Base-by-base conservation (phyloP, 2,888 invertebrate species). In the Melieria crassipennis region DNA sequence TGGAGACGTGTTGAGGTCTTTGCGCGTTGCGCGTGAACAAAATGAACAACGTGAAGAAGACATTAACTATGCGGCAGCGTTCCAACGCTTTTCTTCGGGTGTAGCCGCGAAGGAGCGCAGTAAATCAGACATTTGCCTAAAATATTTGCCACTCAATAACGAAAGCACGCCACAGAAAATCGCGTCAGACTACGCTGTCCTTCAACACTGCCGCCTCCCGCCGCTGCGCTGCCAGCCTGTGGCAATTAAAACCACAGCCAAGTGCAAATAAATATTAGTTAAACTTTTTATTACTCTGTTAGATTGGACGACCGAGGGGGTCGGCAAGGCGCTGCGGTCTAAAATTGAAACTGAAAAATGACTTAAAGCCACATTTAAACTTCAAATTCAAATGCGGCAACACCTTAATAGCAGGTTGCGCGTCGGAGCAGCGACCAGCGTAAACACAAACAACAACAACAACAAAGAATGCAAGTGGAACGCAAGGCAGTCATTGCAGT, bases 221-320 rank as follows among this genome's bases (percentile, higher is more conserved):
- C 58, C 10, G 42, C 58, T 9, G 11, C 30, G n/a, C 16, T 11
- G 4, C 48, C 30, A 30, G 30, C 30, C 30, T 2, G 30, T 30
- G 30, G 30, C 30, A 30, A 30, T 30, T 30, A 30, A 30, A 30
- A n/a, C 48, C 52, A 57, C 66, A 16, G 42, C 46, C 43, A 58
- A 71, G 70, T 71, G 69, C 73, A 73, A 70, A 71, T 73, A 73
- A 73, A 74, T 70, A 74, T 71, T 71, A 74, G 70, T 61, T 72
- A 57, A 47, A 58, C 47, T 56, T 66, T 70, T 42, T 52, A 61
- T 62, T 48, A 43, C 13, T 30, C 30, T 30, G 30, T 30, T 30
- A 30, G 30, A 30, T 30, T 30, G 30, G 30, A 30, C 30, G 30
- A 30, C 30, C 30, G 30, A 30, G 30, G 30, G 30, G 62, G 58